These are phyloP conservation scores for Drosophila cognata DNA, from an alignment of 2,888 invertebrate species.

Conservation along the genomic window DNA sequence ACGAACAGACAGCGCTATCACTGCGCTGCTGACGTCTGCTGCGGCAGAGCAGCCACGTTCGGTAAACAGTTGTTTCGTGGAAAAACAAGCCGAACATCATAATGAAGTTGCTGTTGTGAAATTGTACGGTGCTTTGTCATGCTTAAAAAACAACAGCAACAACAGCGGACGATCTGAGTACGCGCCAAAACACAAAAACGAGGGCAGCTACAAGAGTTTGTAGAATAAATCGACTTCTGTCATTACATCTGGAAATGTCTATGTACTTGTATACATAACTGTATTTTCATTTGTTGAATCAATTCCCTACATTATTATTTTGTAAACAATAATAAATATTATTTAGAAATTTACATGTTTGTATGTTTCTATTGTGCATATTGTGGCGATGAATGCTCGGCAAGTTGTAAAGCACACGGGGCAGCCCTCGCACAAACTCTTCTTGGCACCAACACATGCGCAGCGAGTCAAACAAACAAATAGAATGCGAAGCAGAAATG, in stretches of 20 bases:
- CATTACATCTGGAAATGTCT: neutral
- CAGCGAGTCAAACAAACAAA: slow-evolving; percentile 83
- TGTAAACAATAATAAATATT: neutral
- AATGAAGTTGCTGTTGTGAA: slow-evolving; percentile 82
- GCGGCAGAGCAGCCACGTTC: slow-evolving; percentile 68
- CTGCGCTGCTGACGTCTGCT: slow-evolving; percentile 48
- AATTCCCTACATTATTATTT: neutral
- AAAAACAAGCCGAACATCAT: slow-evolving; percentile 79
- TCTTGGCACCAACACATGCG: slow-evolving; percentile 71
- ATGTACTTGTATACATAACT: neutral
- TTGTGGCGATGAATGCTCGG: neutral
- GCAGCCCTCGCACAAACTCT: slow-evolving; percentile 57
- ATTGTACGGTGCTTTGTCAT: slow-evolving; percentile 79
- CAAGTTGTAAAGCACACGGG: neutral
- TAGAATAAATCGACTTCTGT: neutral
- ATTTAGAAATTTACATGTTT: neutral
- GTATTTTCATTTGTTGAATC: neutral
- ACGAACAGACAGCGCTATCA: slow-evolving; percentile 52
- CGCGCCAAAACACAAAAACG: slow-evolving; percentile 74
- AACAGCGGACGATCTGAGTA: slow-evolving; percentile 54
- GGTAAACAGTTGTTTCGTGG: slow-evolving; percentile 80
- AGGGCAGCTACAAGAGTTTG: slow-evolving; percentile 31
- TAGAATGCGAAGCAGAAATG: slow-evolving; percentile 83
- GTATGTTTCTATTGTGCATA: neutral
- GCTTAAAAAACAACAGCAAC: slow-evolving; percentile 70